Base-by-base conservation (phyloP, 2,113 vertebrate species). In the Cisticola juncidis region DNA sequence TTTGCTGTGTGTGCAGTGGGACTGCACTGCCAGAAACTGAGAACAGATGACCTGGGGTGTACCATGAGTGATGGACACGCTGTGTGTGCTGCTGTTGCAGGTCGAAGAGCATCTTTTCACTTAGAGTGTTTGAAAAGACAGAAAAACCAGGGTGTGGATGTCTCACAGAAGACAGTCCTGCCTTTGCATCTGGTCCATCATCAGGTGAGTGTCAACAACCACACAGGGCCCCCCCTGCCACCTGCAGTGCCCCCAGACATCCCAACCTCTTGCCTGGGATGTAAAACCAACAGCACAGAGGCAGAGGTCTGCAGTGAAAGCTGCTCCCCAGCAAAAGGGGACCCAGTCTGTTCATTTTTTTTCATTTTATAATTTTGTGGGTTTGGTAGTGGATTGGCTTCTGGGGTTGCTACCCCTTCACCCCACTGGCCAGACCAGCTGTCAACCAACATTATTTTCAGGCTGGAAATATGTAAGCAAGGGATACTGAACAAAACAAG, bases 81-180 rank as follows among this genome's bases (percentile, higher is more conserved):
- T 88, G 45, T 88, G 23, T 92, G 60, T 74, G 51, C 82, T 97
- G 70, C 40, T 48, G 60, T 92, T 97, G 44, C 96, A 99, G 99
- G 98, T 95, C 98, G 99, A 97, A 98, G 99, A 98, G 99, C 99
- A 54, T 99, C 99, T 92, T 99, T 99, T 98, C 99, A 99, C 95
- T 96, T 99, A 88, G 99, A 99, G 92, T 99, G 99, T 98, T 98
- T 99, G 94, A 99, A 98, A 96, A 98, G 99, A 96, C 99, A 99
- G 93, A 98, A 98, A 29, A 98, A 98, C 74, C 98, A 98, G 58
- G 97, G 95, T 8, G 94, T 98, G 91, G 99, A 99, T 2, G 94
- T 99, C 92, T 98, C 99, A 4, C 99, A 99, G 97, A 99, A 99
- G 98, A 99, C 99, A n/a, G 98, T 98, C 82, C 97, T 99, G 82